Evolutionary conservation across 2,888 invertebrate genomes (phyloP), one percentile per base, ranked within the genome.

Genomic region (Anarsia innoxiella): DNA sequence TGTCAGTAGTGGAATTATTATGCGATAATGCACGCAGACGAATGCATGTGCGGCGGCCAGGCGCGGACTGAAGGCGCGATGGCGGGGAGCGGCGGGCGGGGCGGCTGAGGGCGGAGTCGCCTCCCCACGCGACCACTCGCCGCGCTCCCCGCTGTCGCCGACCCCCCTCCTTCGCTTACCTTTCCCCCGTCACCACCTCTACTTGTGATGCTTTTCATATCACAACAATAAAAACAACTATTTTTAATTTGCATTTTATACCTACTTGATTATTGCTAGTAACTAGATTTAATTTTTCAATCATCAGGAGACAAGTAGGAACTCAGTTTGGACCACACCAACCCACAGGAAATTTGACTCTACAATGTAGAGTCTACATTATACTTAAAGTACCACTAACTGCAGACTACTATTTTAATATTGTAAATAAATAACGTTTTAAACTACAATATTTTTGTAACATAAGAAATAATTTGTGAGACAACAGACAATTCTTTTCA

Each of bases 31-130:
- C 42, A 35, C 41, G 16, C 41, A 31, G 12, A 26, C 30, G 34
- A 35, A 27, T 34, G 37, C 37, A 31, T 28, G 64, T 63, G 53
- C 72, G 72, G 67, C 70, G 71, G 70, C 64, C 66, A 68, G 64
- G 65, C 78, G 71, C 76, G 77, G 67, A 77, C 80, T 78, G 77
- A 77, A 59, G 67, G 69, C 62, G 67, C 62, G 63, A 59, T 59
- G 51, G 66, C 56, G 61, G 40, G 52, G 50, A 48, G 64, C 55
- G 65, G 60, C 61, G 63, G 63, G 67, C 57, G 67, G 61, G 61
- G 41, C 45, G 48, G 56, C 56, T 44, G 38, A 39, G 40, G 41
- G 29, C 42, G 49, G 55, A 48, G 47, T 56, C 58, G 59, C 66
- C 58, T 63, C 67, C 72, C 63, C 57, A 50, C 51, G 50, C 75